phyloP scores from a whole-genome alignment of 2,888 invertebrate genomes.

The Glyphotaelius pellucidus region DNA sequence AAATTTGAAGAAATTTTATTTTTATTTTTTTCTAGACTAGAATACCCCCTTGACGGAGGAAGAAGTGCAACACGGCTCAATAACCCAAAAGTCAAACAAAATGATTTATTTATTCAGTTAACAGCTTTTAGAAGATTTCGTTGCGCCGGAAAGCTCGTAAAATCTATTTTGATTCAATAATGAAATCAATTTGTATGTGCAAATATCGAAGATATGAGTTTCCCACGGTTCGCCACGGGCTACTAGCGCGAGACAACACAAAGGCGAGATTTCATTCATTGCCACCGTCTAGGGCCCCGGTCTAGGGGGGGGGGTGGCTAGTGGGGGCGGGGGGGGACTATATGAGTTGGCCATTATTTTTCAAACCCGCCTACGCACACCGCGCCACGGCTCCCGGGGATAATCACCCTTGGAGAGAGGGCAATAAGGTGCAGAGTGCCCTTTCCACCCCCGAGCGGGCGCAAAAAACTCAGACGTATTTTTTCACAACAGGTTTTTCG shows the following conservation, averaged over 20 bases:
- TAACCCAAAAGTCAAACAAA: too few relatives aligned
- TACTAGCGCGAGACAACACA: constrained; percentile 7
- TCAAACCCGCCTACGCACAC: constrained; percentile 35
- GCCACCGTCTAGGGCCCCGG: constrained; percentile 37
- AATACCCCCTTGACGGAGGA: too few relatives aligned
- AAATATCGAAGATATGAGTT: neutral
- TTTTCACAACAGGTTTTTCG: constrained; percentile 62
- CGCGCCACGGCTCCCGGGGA: constrained; percentile 37
- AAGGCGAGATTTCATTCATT: constrained; percentile 13
- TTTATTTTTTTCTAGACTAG: too few relatives aligned
- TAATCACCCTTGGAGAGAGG: constrained; percentile 51
- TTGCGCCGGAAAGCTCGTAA: neutral
- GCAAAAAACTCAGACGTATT: constrained; percentile 64
- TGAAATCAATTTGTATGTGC: neutral
- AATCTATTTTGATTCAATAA: constrained; percentile 2
- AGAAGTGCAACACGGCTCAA: too few relatives aligned
- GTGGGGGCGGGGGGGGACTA: neutral
- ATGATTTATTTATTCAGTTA: neutral
- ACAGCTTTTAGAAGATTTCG: neutral
- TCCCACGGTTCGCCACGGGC: constrained; percentile 2
- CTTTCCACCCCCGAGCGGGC: constrained; percentile 51
- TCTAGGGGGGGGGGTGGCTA: neutral
- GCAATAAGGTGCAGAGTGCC: constrained; percentile 54
- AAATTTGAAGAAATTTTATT: too few relatives aligned
- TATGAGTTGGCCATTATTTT: constrained; percentile 44